These are phyloP conservation scores for Halcyon smyrnensis DNA, from an alignment of 2,797 vertebrate genomes.

Conservation along the genomic window DNA sequence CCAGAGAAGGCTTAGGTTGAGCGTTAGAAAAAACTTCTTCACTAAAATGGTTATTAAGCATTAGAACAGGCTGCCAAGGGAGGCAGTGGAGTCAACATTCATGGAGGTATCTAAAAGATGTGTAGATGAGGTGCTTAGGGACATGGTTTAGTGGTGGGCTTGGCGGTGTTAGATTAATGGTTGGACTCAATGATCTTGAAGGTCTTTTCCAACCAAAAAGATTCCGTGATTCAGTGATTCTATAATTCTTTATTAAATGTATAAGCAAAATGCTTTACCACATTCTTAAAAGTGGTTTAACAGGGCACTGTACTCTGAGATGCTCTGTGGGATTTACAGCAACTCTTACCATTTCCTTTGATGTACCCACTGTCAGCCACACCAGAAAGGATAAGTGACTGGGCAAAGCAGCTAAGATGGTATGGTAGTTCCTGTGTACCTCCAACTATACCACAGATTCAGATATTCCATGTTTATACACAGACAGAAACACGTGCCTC, in stretches of 20 bases:
- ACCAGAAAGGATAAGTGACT: background rate
- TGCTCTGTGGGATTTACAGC: background rate
- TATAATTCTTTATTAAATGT: background rate
- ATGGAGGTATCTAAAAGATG: no score
- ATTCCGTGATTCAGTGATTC: no score
- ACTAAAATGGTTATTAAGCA: no score
- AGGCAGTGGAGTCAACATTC: no score
- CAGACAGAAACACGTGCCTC: background rate
- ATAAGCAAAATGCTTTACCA: background rate
- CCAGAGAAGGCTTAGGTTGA: no score
- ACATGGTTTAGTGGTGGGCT: no score
- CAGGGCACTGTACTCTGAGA: background rate
- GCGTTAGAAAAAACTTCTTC: no score
- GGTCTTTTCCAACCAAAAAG: no score
- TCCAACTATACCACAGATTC: background rate
- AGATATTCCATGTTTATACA: background rate
- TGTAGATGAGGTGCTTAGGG: no score
- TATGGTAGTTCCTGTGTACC: background rate
- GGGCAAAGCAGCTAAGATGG: background rate
- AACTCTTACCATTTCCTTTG: background rate
- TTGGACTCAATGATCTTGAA: no score
- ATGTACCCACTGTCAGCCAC: background rate
- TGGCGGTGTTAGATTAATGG: no score
- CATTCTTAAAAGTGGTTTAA: background rate
- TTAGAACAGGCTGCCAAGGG: no score